Base-by-base conservation (phyloP, 2,113 vertebrate species). In the Otolemur garnettii region DNA sequence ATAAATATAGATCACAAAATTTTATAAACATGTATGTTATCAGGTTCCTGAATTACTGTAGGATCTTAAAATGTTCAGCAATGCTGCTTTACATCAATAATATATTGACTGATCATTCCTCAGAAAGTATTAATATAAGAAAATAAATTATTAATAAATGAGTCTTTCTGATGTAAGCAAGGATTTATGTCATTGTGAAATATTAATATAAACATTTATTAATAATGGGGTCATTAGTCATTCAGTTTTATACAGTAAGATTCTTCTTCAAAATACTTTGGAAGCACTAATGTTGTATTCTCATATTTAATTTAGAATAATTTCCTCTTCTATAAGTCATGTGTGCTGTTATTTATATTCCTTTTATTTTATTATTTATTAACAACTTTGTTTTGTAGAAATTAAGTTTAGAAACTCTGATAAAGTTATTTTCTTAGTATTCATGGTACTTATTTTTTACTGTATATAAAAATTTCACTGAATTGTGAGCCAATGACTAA, bases 231-330 rank as follows among this genome's bases (percentile, higher is more conserved):
- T 89, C 53, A 53, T 96, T 57, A 91, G 9, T 79, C 38, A 74
- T 59, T 85, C 15, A 53, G 6, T 62, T 92, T 71, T 74, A 1
- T 64, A 53, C 13, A 68, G 4, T 26, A 71, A 18, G 26, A 66
- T 62, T 33, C 26, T 83, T 87, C 55, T 82, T 92, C 11, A 81
- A 57, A 95, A 94, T 42, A 87, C 42, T 80, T 84, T 30, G 7
- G 19, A 74, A 91, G 17, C 21, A 60, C 19, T 38, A 59, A 81
- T 77, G 28, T 33, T 75, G 10, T 71, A 75, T 66, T 88, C 30
- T 93, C 64, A 88, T 93, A 12, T 72, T 88, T 87, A 91, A 69
- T 86, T 86, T 62, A 77, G 28, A 80, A 81, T 69, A 69, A 92
- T n/a, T 94, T 38, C 21, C 30, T 66, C 11, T 81, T 66, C 0